Conservation (phyloP, 2,797 vertebrate genomes). For the Peromyscus eremicus region DNA sequence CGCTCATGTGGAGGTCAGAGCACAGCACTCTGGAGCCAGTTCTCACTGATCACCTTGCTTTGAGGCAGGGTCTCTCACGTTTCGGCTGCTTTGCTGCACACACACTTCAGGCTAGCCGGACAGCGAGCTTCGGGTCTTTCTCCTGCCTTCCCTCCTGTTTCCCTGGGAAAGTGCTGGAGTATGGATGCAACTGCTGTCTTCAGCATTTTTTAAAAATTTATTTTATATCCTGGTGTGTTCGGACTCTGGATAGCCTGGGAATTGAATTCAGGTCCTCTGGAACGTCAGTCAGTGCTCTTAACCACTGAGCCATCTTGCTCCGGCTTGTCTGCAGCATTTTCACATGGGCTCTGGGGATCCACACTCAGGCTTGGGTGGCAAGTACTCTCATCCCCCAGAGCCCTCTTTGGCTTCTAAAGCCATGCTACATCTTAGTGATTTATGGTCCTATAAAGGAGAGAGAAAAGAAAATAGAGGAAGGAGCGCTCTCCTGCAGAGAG, state of each 20-base stretch:
- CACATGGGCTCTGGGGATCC: neutral
- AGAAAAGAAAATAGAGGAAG: constrained; percentile 30
- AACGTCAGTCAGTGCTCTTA: no score
- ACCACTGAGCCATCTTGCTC: no score
- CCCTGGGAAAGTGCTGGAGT: neutral
- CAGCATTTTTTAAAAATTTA: no score
- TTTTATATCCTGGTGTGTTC: no score
- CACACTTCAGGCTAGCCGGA: neutral
- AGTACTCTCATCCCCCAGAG: neutral
- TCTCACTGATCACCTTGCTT: neutral
- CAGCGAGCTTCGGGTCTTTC: neutral
- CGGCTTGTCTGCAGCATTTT: neutral
- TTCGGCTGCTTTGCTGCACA: neutral
- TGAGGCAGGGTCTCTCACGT: neutral
- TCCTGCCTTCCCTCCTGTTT: neutral
- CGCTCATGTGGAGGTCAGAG: no score
- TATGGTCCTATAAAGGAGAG: constrained; percentile 23
- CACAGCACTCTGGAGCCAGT: neutral
- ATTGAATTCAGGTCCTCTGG: no score
- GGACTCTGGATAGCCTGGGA: no score
- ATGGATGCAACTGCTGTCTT: neutral
- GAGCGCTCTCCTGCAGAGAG: constrained; percentile 45
- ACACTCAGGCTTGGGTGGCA: neutral
- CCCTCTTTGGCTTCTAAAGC: constrained; percentile 1
- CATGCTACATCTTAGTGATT: constrained; percentile 43